phyloP scores from a whole-genome alignment of 1,140 invertebrate genomes.

The Drosophila lowei region DNA sequence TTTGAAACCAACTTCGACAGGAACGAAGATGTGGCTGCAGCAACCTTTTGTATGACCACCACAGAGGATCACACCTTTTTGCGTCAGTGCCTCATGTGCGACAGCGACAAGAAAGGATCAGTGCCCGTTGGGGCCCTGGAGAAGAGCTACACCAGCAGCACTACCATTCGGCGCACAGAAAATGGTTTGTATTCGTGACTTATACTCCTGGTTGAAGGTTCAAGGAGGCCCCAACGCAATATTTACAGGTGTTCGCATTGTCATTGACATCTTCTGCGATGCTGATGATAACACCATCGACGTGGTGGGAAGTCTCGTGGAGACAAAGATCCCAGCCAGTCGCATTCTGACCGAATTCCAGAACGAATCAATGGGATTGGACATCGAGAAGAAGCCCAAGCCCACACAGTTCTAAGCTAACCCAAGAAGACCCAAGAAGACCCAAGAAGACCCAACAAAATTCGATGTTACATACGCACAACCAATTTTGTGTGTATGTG shows the following conservation, averaged over 20 bases:
- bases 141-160: conserved; percentile 64
- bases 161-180: conserved; percentile 64
- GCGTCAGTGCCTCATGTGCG: conserved; percentile 12
- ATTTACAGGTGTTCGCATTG: conserved; percentile 68
- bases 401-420: neutral
- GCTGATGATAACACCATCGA: conserved; percentile 58
- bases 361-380: conserved; percentile 48
- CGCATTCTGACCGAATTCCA: conserved; percentile 72
- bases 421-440: conserved; percentile 6
- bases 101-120: neutral
- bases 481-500: conserved; percentile 2
- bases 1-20: neutral
- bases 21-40: neutral
- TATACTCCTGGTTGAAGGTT: neutral
- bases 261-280: conserved; percentile 75
- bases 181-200: conserved; percentile 16
- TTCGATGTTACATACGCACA: conserved; percentile 40
- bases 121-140: conserved; percentile 26
- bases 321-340: conserved; percentile 75
- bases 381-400: neutral
- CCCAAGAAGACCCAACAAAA: conserved; percentile 23
- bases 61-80: conserved; percentile 22
- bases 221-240: no score
- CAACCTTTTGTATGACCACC: conserved; percentile 41
- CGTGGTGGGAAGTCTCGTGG: conserved; percentile 67